Conservation (phyloP, 2,113 vertebrate species). For the Anthoscopus minutus region DNA sequence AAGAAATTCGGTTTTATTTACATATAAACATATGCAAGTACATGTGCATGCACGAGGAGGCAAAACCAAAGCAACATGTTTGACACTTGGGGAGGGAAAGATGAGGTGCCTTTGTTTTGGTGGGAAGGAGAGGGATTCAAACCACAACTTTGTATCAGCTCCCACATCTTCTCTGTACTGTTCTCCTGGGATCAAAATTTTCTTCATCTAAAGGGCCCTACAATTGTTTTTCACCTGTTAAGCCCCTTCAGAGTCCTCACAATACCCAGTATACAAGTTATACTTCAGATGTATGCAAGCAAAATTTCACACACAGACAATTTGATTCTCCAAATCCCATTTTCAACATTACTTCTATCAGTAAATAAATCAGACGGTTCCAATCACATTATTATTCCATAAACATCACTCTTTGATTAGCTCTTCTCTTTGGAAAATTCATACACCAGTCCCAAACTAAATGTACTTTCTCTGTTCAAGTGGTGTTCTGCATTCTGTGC, state of each 20-base stretch:
- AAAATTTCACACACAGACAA: not conserved
- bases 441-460: not conserved
- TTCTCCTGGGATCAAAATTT: not conserved
- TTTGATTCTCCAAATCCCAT: not conserved
- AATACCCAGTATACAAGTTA: not conserved
- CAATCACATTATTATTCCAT: not conserved
- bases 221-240: not conserved
- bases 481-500: not conserved
- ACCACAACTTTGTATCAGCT: not conserved
- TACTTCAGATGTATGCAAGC: not conserved
- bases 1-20: not conserved
- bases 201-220: not conserved
- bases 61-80: not conserved
- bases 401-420: conserved; percentile 36
- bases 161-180: not conserved
- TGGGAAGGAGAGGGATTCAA: not conserved
- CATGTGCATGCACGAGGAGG: not conserved
- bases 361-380: conserved; percentile 12
- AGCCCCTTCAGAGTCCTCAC: not conserved
- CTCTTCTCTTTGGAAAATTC: conserved; percentile 33
- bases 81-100: not conserved
- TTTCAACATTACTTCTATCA: not conserved
- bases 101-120: not conserved
- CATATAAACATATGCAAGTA: not conserved
- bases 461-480: not conserved